A percentile compares a stretch with the other conserved stretches of the same genome.
These are phyloP conservation scores for Barnardius zonarius DNA, from an alignment of 2,113 vertebrate species.

Conservation along the genomic window DNA sequence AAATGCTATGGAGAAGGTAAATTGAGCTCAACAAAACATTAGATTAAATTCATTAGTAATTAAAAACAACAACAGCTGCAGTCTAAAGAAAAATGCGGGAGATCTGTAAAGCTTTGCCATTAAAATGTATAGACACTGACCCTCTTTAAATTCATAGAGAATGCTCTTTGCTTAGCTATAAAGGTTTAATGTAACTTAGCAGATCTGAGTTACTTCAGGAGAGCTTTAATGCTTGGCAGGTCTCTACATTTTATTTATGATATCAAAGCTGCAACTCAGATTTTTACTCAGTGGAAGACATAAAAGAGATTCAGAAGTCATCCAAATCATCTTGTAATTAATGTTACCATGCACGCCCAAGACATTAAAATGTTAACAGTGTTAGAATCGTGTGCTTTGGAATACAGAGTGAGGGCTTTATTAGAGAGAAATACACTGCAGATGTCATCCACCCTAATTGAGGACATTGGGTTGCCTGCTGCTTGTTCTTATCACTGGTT, in stretches of 20 bases:
- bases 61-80: constrained; percentile 71
- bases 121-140: constrained; percentile 63
- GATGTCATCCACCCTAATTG: constrained; percentile 99
- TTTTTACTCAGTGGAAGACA: constrained; percentile 95
- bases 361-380: constrained; percentile 99
- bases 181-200: constrained; percentile 87
- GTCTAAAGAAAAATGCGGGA: constrained; percentile 41
- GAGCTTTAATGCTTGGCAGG: constrained; percentile 86
- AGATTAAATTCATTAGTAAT: constrained; percentile 74
- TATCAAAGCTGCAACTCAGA: constrained; percentile 90
- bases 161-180: constrained; percentile 80
- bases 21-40: constrained; percentile 71
- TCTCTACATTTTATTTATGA: constrained; percentile 96
- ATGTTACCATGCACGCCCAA: constrained; percentile 96
- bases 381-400: constrained; percentile 96
- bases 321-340: constrained; percentile 99
- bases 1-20: constrained; percentile 70
- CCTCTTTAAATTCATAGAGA: constrained; percentile 83
- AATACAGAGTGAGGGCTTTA: constrained; percentile 99
- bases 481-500: constrained; percentile 93
- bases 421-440: constrained; percentile 92
- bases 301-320: constrained; percentile 95
- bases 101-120: constrained; percentile 46
- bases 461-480: constrained; percentile 98
- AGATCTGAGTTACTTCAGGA: constrained; percentile 80